These are phyloP conservation scores for Myotis findleyi DNA, from an alignment of 2,797 vertebrate genomes.

Conservation along the genomic window DNA sequence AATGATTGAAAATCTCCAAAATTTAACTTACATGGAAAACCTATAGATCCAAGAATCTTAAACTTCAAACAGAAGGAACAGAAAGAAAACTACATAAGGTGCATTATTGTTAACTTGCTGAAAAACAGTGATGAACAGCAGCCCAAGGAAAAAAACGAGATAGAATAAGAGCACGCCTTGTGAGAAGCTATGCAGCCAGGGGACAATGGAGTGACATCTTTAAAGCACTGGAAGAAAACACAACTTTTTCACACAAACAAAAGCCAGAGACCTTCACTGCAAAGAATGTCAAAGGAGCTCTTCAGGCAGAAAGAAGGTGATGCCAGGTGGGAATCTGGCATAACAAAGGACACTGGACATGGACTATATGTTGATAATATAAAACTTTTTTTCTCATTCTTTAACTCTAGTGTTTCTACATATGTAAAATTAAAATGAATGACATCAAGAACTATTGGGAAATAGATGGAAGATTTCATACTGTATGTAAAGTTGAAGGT, in stretches of 20 bases:
- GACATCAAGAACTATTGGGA: not conserved
- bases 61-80: not conserved
- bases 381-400: not conserved
- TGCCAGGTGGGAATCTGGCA: not conserved
- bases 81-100: not conserved
- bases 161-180: not conserved
- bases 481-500: not conserved
- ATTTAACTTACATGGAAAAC: not conserved
- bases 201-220: not conserved
- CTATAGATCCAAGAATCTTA: not conserved
- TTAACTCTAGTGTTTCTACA: not conserved
- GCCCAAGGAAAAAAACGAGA: not conserved
- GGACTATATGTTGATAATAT: not conserved
- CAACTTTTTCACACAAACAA: not conserved
- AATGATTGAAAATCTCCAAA: constrained; percentile 6
- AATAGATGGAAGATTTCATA: not conserved
- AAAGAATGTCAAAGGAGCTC: not conserved
- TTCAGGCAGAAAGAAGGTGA: not conserved
- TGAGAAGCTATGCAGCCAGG: not conserved
- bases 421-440: not conserved
- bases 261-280: not conserved
- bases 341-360: not conserved
- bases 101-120: not conserved
- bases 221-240: not conserved
- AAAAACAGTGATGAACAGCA: not conserved